Percentiles rank a stretch among this genome's conserved stretches.
These are phyloP conservation scores for Acromyrmex heyeri DNA, from an alignment of 1,140 invertebrate genomes.

Conservation along the genomic window DNA sequence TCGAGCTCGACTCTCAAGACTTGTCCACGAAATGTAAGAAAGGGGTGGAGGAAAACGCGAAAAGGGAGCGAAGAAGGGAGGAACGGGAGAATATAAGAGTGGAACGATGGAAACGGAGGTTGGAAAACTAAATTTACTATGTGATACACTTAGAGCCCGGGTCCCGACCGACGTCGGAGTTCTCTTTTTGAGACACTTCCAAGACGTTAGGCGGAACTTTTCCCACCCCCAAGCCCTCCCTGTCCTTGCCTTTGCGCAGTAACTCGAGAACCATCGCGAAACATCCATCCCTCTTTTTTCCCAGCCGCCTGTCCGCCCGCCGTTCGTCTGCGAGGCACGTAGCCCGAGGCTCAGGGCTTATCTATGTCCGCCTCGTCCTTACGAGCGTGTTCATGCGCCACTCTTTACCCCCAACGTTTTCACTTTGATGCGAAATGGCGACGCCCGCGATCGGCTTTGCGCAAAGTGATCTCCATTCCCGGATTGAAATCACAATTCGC, in stretches of 20 bases:
- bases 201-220: slow-evolving; percentile 83
- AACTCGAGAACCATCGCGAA: slow-evolving; percentile 76
- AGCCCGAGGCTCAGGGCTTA: slow-evolving; percentile 45
- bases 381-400: slow-evolving; percentile 57
- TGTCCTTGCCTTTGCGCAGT: slow-evolving; percentile 43
- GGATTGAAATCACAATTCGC: slow-evolving; percentile 25
- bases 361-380: slow-evolving; percentile 51
- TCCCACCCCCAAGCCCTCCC: slow-evolving; percentile 45
- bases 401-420: slow-evolving; percentile 60
- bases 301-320: slow-evolving; percentile 30
- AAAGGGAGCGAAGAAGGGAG: neutral
- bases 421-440: slow-evolving; percentile 66
- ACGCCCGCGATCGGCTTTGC: slow-evolving; percentile 44
- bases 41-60: slow-evolving; percentile 44
- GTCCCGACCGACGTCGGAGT: slow-evolving; percentile 67
- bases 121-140: slow-evolving; percentile 86
- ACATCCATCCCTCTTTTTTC: slow-evolving; percentile 57
- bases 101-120: slow-evolving; percentile 73
- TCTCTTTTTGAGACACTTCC: slow-evolving; percentile 85
- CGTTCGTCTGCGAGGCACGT: slow-evolving; percentile 69
- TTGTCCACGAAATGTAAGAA: slow-evolving; percentile 35
- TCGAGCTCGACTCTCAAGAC: slow-evolving; percentile 43
- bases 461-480: slow-evolving; percentile 30
- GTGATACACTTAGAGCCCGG: slow-evolving; percentile 85
- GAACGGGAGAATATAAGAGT: neutral